These are phyloP conservation scores for Calonectris borealis DNA, from an alignment of 2,113 vertebrate genomes.

Conservation along the genomic window DNA sequence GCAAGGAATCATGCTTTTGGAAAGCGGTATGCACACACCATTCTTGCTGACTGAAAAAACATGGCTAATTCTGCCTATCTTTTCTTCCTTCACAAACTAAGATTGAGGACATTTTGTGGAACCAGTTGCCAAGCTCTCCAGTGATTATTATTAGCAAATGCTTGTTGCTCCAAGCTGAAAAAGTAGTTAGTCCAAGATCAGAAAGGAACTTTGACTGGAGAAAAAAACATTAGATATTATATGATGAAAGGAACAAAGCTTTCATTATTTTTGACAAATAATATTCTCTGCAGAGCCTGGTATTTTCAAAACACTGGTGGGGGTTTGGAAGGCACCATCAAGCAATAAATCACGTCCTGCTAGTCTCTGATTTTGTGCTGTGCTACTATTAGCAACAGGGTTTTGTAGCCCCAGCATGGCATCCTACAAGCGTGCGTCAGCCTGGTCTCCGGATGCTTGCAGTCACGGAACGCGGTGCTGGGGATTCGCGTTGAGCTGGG, in stretches of 20 bases:
- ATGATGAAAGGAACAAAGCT: neutral
- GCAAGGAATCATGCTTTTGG: neutral
- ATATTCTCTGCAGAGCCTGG: neutral
- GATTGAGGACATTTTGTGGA: neutral
- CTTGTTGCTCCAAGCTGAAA: neutral
- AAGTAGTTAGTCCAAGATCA: neutral
- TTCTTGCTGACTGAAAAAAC: neutral
- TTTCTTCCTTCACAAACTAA: neutral
- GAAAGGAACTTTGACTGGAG: neutral
- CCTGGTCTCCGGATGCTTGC: neutral
- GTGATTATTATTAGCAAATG: constrained; percentile 4
- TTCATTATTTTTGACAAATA: neutral
- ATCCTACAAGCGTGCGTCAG: neutral
- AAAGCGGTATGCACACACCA: neutral
- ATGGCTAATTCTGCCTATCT: neutral
- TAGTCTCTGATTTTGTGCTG: neutral
- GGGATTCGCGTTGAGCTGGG: neutral
- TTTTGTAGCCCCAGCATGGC: neutral
- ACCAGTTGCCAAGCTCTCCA: neutral
- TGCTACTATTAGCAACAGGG: neutral
- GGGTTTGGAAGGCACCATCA: neutral
- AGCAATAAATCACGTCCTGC: neutral
- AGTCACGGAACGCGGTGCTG: neutral
- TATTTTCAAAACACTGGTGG: neutral
- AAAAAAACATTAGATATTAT: neutral